A percentile compares a stretch with the other conserved stretches of the same genome.
These are phyloP conservation scores for Malurus melanocephalus DNA, from an alignment of 2,113 vertebrate species.

Conservation along the genomic window DNA sequence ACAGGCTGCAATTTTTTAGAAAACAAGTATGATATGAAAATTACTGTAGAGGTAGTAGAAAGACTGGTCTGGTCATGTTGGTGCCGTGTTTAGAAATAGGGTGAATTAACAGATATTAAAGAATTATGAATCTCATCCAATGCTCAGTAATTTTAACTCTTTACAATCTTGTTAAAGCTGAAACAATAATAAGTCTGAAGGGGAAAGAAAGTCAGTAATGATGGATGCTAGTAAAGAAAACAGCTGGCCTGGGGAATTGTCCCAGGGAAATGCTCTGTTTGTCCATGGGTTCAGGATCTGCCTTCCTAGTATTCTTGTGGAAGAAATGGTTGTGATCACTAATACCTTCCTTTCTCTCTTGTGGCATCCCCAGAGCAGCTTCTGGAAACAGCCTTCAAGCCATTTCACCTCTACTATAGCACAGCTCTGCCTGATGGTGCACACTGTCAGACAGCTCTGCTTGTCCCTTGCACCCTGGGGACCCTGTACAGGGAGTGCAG, in stretches of 20 bases:
- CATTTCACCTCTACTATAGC: background rate
- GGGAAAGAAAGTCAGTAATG: background rate
- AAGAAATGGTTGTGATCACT: background rate
- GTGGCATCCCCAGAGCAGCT: background rate
- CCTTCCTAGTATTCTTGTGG: background rate
- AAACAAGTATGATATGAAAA: background rate
- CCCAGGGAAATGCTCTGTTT: background rate
- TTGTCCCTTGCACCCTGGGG: background rate
- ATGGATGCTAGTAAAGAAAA: background rate
- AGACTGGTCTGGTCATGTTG: background rate
- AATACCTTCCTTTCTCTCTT: background rate
- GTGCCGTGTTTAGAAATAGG: background rate
- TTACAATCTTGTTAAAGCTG: background rate
- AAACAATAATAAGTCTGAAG: background rate
- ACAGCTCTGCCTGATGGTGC: background rate
- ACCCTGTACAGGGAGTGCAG: background rate
- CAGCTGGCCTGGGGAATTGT: background rate
- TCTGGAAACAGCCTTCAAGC: background rate
- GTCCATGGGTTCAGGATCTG: background rate
- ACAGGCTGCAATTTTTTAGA: background rate
- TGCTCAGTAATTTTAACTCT: background rate
- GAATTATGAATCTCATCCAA: background rate
- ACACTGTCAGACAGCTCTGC: background rate
- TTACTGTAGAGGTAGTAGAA: background rate
- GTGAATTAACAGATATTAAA: background rate